Conservation (phyloP, 2,888 invertebrate genomes). For the Lymantria monacha region DNA sequence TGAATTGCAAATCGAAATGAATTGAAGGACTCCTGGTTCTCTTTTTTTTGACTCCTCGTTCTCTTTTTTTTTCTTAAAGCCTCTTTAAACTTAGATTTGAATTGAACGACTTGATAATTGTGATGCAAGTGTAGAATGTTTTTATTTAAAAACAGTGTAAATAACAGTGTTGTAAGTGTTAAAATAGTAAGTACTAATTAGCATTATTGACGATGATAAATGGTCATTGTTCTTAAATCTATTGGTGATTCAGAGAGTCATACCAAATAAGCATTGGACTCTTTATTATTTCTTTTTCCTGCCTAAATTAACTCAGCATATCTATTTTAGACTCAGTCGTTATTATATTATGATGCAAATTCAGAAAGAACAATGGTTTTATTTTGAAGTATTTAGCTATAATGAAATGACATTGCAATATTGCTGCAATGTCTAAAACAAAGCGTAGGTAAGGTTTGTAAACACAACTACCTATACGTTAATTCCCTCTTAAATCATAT, state of each 20-base stretch:
- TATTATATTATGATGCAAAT: not conserved
- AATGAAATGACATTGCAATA: not conserved
- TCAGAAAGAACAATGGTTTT: not conserved
- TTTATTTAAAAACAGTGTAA: no score
- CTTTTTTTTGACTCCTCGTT: not conserved
- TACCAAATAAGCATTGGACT: no score
- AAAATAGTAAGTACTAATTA: no score
- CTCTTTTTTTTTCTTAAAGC: not conserved
- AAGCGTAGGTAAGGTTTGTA: not conserved
- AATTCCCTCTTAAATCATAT: conserved; percentile 7
- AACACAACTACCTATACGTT: not conserved
- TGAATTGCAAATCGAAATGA: not conserved
- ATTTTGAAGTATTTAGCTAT: not conserved
- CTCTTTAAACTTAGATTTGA: not conserved
- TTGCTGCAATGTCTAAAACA: not conserved
- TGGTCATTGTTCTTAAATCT: no score
- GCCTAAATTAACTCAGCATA: no score
- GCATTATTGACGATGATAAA: no score
- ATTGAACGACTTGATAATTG: not conserved
- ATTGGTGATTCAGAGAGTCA: no score
- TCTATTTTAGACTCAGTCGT: no score
- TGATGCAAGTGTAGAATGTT: no score
- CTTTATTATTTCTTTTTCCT: no score
- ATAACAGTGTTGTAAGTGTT: no score
- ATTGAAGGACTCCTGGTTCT: not conserved